These are phyloP conservation scores for Austrofundulus limnaeus DNA, from an alignment of 2,113 vertebrate genomes.

Conservation along the genomic window DNA sequence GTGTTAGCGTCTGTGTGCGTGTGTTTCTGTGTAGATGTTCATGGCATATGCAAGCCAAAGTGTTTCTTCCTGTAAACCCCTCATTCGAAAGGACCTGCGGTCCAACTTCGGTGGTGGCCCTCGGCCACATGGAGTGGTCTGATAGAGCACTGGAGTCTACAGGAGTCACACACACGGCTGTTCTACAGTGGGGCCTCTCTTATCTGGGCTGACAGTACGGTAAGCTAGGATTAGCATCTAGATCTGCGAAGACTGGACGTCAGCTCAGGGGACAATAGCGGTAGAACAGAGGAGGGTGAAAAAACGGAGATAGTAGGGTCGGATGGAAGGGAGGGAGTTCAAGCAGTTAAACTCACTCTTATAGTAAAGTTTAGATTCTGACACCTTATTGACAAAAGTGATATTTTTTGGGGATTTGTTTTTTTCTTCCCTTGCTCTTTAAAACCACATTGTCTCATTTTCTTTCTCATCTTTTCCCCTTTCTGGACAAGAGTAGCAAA, in stretches of 20 bases:
- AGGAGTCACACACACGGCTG: slow-evolving; percentile 66
- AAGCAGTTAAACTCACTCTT: slow-evolving; percentile 34
- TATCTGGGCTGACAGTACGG: slow-evolving; percentile 78
- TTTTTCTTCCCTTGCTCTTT: slow-evolving; percentile 11
- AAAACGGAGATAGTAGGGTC: slow-evolving; percentile 51
- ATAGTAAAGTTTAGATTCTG: slow-evolving; percentile 18
- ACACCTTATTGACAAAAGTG: slow-evolving; percentile 21
- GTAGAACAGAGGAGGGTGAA: slow-evolving; percentile 54
- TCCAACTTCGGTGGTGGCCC: slow-evolving; percentile 74
- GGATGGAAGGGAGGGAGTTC: slow-evolving; percentile 31
- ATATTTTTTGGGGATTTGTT: background rate
- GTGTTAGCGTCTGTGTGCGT: slow-evolving; percentile 15
- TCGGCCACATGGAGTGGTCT: slow-evolving; percentile 73
- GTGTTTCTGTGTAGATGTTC: slow-evolving; percentile 32
- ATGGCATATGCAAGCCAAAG: slow-evolving; percentile 36
- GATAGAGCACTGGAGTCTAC: slow-evolving; percentile 71
- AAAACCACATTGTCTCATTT: slow-evolving; percentile 10
- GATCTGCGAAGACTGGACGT: slow-evolving; percentile 79
- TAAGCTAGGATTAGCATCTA: slow-evolving; percentile 85
- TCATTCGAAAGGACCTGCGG: slow-evolving; percentile 49
- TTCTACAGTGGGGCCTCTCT: slow-evolving; percentile 69
- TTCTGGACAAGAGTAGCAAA: slow-evolving; percentile 46
- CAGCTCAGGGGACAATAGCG: slow-evolving; percentile 64
- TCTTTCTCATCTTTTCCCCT: slow-evolving; percentile 41
- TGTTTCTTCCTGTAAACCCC: slow-evolving; percentile 61